Evolutionary conservation across 2,888 invertebrate genomes (phyloP).

Genomic region (Carterocephalus palaemon): DNA sequence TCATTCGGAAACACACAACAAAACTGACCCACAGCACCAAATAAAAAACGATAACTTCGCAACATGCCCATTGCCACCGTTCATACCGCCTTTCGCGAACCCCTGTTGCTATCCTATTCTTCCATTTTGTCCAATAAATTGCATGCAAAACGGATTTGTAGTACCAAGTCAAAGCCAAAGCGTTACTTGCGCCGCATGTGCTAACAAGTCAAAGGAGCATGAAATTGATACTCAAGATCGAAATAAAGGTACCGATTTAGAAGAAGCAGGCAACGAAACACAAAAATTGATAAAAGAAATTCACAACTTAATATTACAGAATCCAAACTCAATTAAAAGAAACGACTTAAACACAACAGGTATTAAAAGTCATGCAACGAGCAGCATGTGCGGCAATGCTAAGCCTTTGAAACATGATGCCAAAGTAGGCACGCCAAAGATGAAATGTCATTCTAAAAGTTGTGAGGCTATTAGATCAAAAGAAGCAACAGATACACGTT

Average conservation of each 20-base stretch:
- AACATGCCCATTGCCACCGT: slow-evolving; percentile 37
- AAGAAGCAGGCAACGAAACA: slow-evolving; percentile 42
- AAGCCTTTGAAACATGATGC: slow-evolving; percentile 51
- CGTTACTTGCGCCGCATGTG: slow-evolving; percentile 53
- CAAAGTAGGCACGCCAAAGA: slow-evolving; percentile 54
- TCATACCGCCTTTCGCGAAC: slow-evolving; percentile 48
- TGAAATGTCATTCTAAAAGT: slow-evolving; percentile 61
- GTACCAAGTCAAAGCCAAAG: slow-evolving; percentile 53
- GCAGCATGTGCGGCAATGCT: slow-evolving; percentile 52
- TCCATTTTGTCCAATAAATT: slow-evolving; percentile 60
- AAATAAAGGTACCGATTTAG: slow-evolving; percentile 35
- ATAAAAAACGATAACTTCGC: slow-evolving; percentile 26
- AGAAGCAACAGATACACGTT: slow-evolving; percentile 40
- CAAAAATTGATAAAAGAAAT: slow-evolving; percentile 67
- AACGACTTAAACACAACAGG: slow-evolving; percentile 28
- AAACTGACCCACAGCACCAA: slow-evolving; percentile 28
- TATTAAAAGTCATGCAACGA: slow-evolving; percentile 41
- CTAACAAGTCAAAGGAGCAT: slow-evolving; percentile 41
- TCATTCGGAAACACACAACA: slow-evolving; percentile 33
- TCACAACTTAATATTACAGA: slow-evolving; percentile 60
- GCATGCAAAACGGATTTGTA: slow-evolving; percentile 52
- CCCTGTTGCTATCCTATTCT: slow-evolving; percentile 62
- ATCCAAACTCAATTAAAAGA: slow-evolving; percentile 37
- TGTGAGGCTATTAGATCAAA: slow-evolving; percentile 63
- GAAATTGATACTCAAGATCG: slow-evolving; percentile 35